Conservation (phyloP, 2,113 vertebrate species). For the Mustela nigripes region DNA sequence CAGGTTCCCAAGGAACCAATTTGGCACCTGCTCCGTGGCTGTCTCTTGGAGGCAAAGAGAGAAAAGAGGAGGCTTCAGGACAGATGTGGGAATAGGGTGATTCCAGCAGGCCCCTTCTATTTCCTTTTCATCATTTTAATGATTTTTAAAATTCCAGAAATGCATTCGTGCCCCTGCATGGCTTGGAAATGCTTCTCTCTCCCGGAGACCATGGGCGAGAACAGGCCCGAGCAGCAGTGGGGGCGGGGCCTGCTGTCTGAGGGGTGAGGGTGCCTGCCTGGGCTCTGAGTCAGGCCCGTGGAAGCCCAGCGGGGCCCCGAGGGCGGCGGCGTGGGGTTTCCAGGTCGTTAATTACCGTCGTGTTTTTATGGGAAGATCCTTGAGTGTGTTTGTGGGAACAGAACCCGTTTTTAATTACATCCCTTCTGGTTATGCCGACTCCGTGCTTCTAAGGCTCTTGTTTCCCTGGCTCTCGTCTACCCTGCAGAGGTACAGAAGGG, state of each 20-base stretch:
- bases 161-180: slow-evolving; percentile 41
- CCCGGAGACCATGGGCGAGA: slow-evolving; percentile 25
- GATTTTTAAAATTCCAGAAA: slow-evolving; percentile 69
- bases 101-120: not conserved
- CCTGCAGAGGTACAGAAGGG: not conserved
- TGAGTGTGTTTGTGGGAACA: slow-evolving; percentile 77
- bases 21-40: slow-evolving; percentile 50
- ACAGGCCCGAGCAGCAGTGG: not conserved
- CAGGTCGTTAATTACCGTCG: slow-evolving; percentile 54
- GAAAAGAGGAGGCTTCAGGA: not conserved
- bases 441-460: slow-evolving; percentile 55
- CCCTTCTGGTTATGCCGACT: slow-evolving; percentile 77
- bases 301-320: slow-evolving; percentile 45
- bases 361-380: slow-evolving; percentile 70
- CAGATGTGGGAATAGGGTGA: not conserved
- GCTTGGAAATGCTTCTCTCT: slow-evolving; percentile 47
- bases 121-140: slow-evolving; percentile 52
- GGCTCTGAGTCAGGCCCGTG: not conserved
- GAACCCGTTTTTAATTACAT: slow-evolving; percentile 78
- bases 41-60: not conserved
- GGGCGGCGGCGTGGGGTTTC: not conserved
- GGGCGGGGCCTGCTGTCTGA: not conserved
- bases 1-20: slow-evolving; percentile 56
- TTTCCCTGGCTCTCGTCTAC: slow-evolving; percentile 28
- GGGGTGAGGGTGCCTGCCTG: not conserved